A percentile compares a stretch with the other conserved stretches of the same genome.
Evolutionary conservation across 2,797 vertebrate species (phyloP).

Genomic region (Carcharodon carcharias): DNA sequence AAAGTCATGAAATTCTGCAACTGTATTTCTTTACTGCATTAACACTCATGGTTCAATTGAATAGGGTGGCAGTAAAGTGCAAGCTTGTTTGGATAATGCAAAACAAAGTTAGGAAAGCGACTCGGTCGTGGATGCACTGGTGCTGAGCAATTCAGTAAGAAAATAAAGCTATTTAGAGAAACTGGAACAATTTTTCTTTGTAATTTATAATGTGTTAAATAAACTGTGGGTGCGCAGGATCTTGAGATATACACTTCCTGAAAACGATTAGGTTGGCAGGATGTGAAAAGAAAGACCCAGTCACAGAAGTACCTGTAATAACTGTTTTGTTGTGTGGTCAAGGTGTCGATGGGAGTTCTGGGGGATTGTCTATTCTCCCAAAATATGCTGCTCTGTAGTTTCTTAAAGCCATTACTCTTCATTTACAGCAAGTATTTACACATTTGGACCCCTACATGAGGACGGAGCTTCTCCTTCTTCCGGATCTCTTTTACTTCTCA

Average conservation of each 20-base stretch:
- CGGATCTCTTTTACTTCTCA: no score
- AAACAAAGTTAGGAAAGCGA: not conserved
- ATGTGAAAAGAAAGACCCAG: not conserved
- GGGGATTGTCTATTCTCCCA: no score
- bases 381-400: no score
- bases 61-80: not conserved
- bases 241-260: not conserved
- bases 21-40: not conserved
- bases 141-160: not conserved
- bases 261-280: not conserved
- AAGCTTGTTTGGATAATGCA: not conserved
- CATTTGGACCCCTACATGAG: no score
- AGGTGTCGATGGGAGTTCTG: no score
- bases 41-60: not conserved
- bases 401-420: no score
- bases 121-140: not conserved
- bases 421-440: no score
- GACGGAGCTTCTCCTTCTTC: no score
- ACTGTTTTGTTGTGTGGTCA: no score
- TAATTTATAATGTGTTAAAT: not conserved
- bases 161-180: not conserved
- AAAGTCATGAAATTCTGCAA: not conserved
- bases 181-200: not conserved
- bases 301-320: not conserved
- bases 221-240: not conserved